Conservation (phyloP, 1,140 invertebrate genomes). For the Hetaerina americana region DNA sequence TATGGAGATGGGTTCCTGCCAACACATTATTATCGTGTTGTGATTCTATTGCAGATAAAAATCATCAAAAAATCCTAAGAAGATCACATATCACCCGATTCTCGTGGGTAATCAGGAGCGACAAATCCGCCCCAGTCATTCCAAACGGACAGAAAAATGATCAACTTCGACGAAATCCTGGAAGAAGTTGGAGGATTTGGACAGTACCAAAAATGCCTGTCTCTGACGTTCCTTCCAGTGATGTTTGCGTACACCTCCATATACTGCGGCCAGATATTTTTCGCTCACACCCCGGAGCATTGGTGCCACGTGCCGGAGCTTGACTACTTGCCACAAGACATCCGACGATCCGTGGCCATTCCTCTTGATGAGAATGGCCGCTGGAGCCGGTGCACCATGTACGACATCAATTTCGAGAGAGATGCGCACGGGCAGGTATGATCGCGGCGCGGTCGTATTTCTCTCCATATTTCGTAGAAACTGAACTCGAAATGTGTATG, state of each 20-base stretch:
- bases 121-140: too few species aligned
- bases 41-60: too few species aligned
- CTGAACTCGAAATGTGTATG: too few species aligned
- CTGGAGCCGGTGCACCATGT: slow-evolving; percentile 49
- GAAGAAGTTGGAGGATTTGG: slow-evolving; percentile 59
- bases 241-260: slow-evolving; percentile 66
- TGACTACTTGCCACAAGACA: slow-evolving; percentile 1
- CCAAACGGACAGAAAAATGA: too few species aligned
- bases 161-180: slow-evolving; percentile 64
- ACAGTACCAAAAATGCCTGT: slow-evolving; percentile 59
- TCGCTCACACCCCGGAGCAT: slow-evolving; percentile 51
- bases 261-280: slow-evolving; percentile 67
- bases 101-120: too few species aligned
- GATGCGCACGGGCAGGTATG: too few species aligned
- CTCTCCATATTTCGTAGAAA: too few species aligned
- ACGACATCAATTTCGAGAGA: slow-evolving; percentile 47
- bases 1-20: too few species aligned
- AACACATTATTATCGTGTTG: too few species aligned
- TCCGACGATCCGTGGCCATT: slow-evolving; percentile 32
- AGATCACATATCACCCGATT: too few species aligned
- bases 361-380: slow-evolving; percentile 39
- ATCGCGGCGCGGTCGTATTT: too few species aligned
- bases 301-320: slow-evolving; percentile 50
- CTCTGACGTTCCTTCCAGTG: slow-evolving; percentile 56
- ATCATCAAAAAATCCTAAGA: too few species aligned